Evolutionary conservation across 2,797 vertebrate genomes (phyloP), one percentile per base, ranked within the genome.

Genomic region (Kryptopterus vitreolus): DNA sequence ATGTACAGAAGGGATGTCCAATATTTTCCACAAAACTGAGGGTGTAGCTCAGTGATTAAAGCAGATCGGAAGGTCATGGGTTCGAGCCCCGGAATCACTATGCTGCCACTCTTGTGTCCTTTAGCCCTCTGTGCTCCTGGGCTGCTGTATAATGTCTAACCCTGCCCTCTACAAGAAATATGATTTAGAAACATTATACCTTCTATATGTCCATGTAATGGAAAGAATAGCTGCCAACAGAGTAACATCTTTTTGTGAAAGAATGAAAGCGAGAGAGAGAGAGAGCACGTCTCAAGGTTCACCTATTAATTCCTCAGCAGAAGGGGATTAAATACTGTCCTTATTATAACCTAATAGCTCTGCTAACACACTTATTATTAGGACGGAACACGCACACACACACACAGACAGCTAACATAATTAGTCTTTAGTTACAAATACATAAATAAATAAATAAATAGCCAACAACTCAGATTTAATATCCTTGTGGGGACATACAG

Each of bases 291-390:
- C 58, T 79, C 11, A 82, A 53, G 55, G 55, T 76, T 70, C 55
- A 50, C 29, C 33, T 59, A 33, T 75, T 66, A 82, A 80, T 78
- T 76, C 63, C 52, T 59, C 22, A 78, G 75, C 68, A 82, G 70
- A 80, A 79, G 71, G 78, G 52, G 12, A 76, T 68, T 82, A 81
- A 78, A 22, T 38, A 24, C 66, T 79, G 59, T 55, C 26, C 66
- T 79, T 35, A 62, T 48, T 50, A 53, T n/a, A 61, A 80, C 70
- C 52, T 57, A 22, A 22, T 24, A 57, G 24, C 52, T 57, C 52
- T 33, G 10, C 50, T 35, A 57, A 73, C 70, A 57, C 20, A 58
- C 22, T 71, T 52, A 53, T 20, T n/a, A 26, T 24, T 48, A 48
- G 12, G 12, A 68, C 9, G 15, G 18, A 26, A 52, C 12, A 48